A percentile compares a stretch with the other conserved stretches of the same genome.
These are phyloP conservation scores for Muscidifurax raptorellus DNA, from an alignment of 1,140 invertebrate species.

Conservation along the genomic window DNA sequence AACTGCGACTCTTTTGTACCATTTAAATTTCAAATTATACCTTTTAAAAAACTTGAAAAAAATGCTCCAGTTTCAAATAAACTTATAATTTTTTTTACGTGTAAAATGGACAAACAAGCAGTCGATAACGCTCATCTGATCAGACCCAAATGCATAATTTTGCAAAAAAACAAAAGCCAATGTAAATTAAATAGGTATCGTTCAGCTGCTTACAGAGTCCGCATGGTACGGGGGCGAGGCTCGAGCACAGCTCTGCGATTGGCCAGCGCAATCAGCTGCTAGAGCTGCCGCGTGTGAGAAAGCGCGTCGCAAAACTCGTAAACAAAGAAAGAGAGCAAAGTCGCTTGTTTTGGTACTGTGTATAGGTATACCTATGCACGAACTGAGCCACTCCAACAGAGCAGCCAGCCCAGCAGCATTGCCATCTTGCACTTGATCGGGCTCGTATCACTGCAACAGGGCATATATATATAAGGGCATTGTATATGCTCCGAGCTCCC, in stretches of 20 bases:
- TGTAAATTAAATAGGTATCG: too few species aligned
- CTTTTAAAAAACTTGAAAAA: not conserved
- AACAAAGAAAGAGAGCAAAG: slow-evolving; percentile 13
- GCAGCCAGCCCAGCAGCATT: not conserved
- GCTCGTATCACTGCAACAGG: not conserved
- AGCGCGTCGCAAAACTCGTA: slow-evolving; percentile 30
- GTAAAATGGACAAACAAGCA: too few species aligned
- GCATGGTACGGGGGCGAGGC: not conserved
- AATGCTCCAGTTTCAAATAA: too few species aligned
- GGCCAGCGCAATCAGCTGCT: slow-evolving; percentile 35
- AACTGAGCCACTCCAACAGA: not conserved
- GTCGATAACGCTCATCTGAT: too few species aligned
- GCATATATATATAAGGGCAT: too few species aligned
- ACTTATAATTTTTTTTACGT: too few species aligned
- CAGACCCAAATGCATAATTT: too few species aligned
- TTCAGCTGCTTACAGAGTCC: not conserved
- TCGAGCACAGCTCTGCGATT: not conserved
- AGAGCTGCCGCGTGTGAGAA: not conserved
- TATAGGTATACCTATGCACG: not conserved
- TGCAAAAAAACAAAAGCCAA: too few species aligned
- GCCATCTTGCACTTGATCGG: not conserved
- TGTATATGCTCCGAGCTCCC: not conserved
- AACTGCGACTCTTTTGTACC: too few species aligned
- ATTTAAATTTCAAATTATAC: not conserved
- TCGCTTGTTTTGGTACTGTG: too few species aligned